phyloP scores from a whole-genome alignment of 2,797 vertebrate genomes.

The Pseudochirops corinnae region DNA sequence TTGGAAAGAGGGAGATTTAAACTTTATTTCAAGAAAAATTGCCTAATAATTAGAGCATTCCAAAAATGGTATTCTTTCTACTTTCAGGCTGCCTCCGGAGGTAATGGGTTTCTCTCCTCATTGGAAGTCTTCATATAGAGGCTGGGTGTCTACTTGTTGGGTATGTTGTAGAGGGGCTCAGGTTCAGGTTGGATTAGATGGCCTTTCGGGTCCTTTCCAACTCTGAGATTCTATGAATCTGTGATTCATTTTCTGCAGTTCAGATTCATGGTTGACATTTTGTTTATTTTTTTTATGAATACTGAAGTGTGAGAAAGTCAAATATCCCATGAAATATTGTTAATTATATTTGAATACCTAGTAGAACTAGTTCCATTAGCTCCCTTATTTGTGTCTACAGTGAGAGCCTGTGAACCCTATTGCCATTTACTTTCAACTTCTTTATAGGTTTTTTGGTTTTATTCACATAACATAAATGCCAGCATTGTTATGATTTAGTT shows the following conservation, averaged over 20 bases:
- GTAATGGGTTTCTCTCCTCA: conserved; percentile 7
- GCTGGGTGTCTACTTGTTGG: conserved; percentile 3
- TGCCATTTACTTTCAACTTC: neutral
- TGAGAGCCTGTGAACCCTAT: neutral
- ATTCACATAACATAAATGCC: neutral
- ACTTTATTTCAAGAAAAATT: neutral
- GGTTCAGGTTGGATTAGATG: neutral
- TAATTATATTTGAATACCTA: neutral
- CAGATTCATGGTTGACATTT: neutral
- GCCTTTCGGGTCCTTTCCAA: neutral
- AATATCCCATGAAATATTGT: neutral
- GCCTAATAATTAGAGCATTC: neutral
- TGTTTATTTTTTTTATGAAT: neutral
- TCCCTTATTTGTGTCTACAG: neutral
- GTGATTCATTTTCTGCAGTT: neutral
- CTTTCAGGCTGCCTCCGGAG: neutral
- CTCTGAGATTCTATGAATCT: neutral
- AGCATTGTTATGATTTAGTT: neutral
- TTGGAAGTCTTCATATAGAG: conserved; percentile 8
- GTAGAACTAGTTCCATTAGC: neutral
- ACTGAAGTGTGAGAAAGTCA: neutral
- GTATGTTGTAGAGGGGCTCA: neutral
- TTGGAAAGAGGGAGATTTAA: neutral
- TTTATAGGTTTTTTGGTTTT: neutral
- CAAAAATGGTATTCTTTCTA: conserved; percentile 12